Evolutionary conservation across 2,113 vertebrate genomes (phyloP), one percentile per base, ranked within the genome.

Genomic region (Neogobius melanostomus): DNA sequence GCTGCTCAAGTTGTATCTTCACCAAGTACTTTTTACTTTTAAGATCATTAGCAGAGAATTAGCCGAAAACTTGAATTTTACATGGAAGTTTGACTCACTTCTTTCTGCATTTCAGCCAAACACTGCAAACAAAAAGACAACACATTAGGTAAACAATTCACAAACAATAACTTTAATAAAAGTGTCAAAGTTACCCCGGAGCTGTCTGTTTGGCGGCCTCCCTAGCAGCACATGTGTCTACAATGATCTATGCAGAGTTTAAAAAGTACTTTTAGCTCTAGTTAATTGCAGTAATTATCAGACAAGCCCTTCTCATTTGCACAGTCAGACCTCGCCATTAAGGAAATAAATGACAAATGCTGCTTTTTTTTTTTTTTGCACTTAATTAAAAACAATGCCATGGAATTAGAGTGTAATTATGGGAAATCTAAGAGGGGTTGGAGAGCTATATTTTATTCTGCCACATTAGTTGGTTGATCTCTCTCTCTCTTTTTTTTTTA

Each of bases 221-320:
- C 93, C 91, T 92, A 93, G 93, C 94, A 68, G 65, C 72, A 44
- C 62, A 66, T 72, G 52, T 68, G 51, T 68, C 66, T 69, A 93
- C 94, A 95, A 94, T 79, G 48, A 72, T 82, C 76, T 84, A 79
- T 77, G 66, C 60, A 61, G 61, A 77, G 49, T 48, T 79, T 81
- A 80, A 86, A 84, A 14, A 77, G 54, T 69, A 80, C 69, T 73
- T 81, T 79, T 93, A 93, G 94, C 92, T 94, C 42, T 59, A 90
- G 93, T 93, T 95, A 95, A 97, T 97, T 95, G 94, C 95, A 94
- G 94, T 94, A 95, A 96, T 96, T 96, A 95, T 95, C 82, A 79
- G 94, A 94, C 93, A 94, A 94, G 92, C 94, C 94, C 92, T 93
- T 93, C 93, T 96, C 94, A 94, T 95, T 95, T 94, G 94, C 95